These are phyloP conservation scores for Xiphophorus birchmanni DNA, from an alignment of 2,797 vertebrate genomes.

Conservation along the genomic window DNA sequence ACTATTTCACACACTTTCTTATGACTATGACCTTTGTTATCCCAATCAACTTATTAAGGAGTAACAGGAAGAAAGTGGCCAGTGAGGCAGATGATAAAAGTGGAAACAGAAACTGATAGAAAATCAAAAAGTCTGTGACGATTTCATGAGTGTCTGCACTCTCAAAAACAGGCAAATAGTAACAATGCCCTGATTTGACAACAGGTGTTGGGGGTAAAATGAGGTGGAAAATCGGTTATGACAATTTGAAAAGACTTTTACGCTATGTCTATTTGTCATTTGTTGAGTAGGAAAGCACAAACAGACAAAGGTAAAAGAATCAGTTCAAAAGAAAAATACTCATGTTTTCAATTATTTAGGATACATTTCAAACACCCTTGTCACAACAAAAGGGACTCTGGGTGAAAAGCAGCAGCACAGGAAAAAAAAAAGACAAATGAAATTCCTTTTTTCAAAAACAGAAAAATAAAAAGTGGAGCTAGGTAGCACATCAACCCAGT, in stretches of 20 bases:
- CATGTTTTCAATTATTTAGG: constrained; percentile 36
- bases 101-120: constrained; percentile 30
- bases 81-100: constrained; percentile 18
- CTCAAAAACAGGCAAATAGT: constrained; percentile 20
- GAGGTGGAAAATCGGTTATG: constrained; percentile 48
- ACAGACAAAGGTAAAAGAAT: constrained; percentile 39
- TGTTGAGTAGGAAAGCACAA: constrained; percentile 44
- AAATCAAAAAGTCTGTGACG: constrained; percentile 33
- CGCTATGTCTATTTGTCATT: constrained; percentile 54
- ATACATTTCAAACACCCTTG: constrained; percentile 60
- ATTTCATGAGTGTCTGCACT: constrained; percentile 34
- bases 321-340: constrained; percentile 13
- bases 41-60: background rate
- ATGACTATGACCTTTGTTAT: constrained; percentile 33
- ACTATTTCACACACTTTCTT: constrained; percentile 53
- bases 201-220: constrained; percentile 44
- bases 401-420: constrained; percentile 35
- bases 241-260: constrained; percentile 52
- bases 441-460: constrained; percentile 48
- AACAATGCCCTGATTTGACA: constrained; percentile 23
- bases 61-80: constrained; percentile 30
- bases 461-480: constrained; percentile 48
- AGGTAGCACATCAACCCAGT: constrained; percentile 51
- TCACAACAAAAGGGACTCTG: constrained; percentile 49
- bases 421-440: constrained; percentile 43